These are phyloP conservation scores for Luperina nickerlii DNA, from an alignment of 2,888 invertebrate species.

Conservation along the genomic window DNA sequence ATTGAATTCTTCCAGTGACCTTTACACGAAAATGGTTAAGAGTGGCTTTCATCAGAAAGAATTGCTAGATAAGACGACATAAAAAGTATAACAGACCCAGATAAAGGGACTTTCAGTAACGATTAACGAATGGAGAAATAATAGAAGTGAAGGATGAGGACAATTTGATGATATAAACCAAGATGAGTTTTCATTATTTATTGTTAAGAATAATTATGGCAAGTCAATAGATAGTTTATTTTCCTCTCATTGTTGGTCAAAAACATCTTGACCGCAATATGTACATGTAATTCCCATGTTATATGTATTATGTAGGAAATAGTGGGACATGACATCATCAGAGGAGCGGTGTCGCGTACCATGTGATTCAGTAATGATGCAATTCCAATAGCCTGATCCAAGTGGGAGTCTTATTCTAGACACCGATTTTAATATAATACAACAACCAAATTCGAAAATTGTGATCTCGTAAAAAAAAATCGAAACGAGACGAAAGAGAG, in stretches of 20 bases:
- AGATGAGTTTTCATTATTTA: conserved; percentile 10
- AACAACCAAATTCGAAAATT: not conserved
- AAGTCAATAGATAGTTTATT: conserved; percentile 23
- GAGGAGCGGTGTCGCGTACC: conserved; percentile 52
- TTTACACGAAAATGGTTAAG: not conserved
- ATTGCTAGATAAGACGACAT: not conserved
- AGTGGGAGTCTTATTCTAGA: conserved; percentile 26
- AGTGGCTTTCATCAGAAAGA: not conserved
- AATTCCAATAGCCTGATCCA: conserved; percentile 56
- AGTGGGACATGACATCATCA: conserved; percentile 64
- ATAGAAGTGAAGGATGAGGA: conserved; percentile 13
- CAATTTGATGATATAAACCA: conserved; percentile 8
- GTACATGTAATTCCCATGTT: conserved; percentile 34
- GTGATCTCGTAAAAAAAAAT: not conserved
- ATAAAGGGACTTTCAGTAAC: too few species aligned
- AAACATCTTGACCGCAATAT: conserved; percentile 45
- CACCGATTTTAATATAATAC: not conserved
- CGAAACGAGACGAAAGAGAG: not conserved
- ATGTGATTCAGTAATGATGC: conserved; percentile 68
- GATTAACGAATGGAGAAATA: not conserved
- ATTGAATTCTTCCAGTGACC: not conserved
- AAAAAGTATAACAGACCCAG: not conserved
- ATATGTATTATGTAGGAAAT: conserved; percentile 49
- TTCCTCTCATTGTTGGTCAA: conserved; percentile 35
- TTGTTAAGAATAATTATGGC: conserved; percentile 35